Evolutionary conservation across 2,888 invertebrate species (phyloP).

Genomic region (Sthenelais limicola): DNA sequence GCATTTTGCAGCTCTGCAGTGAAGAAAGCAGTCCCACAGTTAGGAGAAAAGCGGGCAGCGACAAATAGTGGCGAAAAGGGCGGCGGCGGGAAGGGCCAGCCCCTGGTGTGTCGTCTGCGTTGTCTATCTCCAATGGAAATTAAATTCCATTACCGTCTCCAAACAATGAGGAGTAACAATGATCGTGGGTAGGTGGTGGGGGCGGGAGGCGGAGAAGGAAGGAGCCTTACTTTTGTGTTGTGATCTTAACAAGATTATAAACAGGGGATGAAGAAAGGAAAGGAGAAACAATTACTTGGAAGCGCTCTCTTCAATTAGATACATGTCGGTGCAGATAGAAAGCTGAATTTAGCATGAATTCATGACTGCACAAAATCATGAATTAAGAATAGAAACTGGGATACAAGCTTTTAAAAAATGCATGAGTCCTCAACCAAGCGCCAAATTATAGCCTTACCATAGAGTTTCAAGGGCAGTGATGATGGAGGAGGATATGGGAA

Average conservation of each 20-base stretch:
- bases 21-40: slow-evolving; percentile 28
- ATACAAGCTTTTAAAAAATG: slow-evolving; percentile 28
- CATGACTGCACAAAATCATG: slow-evolving; percentile 9
- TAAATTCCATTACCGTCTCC: slow-evolving; percentile 30
- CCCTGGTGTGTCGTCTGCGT: too few relatives aligned
- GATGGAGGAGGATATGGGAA: slow-evolving; percentile 5
- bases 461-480: background rate
- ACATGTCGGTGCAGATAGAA: slow-evolving; percentile 25
- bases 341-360: slow-evolving; percentile 29
- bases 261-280: slow-evolving; percentile 20
- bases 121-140: slow-evolving; percentile 36
- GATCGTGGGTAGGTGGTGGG: too few relatives aligned
- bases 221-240: slow-evolving; percentile 23
- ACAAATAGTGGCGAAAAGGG: slow-evolving; percentile 12
- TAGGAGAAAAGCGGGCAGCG: too few relatives aligned
- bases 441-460: too few relatives aligned
- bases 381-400: background rate
- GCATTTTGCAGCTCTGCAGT: slow-evolving; percentile 30
- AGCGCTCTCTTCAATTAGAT: slow-evolving; percentile 32
- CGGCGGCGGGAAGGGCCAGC: slow-evolving; percentile 6
- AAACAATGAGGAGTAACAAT: slow-evolving; percentile 33
- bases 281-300: slow-evolving; percentile 28
- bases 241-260: slow-evolving; percentile 32
- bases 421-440: slow-evolving; percentile 15
- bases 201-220: too few relatives aligned